These are phyloP conservation scores for Montipora efflorescens DNA, from an alignment of 64 coral and sea anemone genomes.

Conservation along the genomic window DNA sequence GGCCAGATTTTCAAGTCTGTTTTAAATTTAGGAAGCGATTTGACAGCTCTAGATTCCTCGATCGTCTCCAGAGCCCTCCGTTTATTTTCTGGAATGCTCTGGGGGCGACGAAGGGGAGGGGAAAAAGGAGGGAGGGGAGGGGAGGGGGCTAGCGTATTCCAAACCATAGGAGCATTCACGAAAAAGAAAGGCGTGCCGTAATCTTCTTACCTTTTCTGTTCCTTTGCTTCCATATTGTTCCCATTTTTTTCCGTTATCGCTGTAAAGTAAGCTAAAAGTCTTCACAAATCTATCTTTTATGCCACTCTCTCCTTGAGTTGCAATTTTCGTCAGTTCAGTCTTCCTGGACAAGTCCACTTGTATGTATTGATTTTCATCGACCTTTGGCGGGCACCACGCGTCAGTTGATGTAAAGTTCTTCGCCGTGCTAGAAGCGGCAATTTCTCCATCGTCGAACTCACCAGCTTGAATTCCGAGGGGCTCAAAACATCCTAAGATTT, in stretches of 20 bases:
- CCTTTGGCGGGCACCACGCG: conserved; percentile 84
- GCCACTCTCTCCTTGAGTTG: conserved; percentile 76
- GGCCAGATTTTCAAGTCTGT: no score
- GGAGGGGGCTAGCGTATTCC: no score
- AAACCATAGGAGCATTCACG: no score
- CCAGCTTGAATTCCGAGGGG: conserved; percentile 86
- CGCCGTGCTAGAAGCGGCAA: conserved; percentile 81
- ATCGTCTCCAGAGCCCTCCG: no score
- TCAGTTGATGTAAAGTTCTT: conserved; percentile 90
- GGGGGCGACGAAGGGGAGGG: no score
- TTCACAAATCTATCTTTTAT: conserved; percentile 71
- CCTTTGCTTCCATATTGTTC: conserved; percentile 72
- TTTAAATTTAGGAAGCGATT: no score
- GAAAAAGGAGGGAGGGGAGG: no score
- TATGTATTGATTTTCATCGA: conserved; percentile 91
- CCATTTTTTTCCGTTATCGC: conserved; percentile 87
- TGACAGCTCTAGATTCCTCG: no score
- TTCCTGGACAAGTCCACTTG: conserved; percentile 90
- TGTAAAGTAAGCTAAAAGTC: conserved; percentile 76
- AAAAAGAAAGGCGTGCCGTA: rapidly evolving
- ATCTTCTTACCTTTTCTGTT: conserved; percentile 56
- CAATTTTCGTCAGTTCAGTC: conserved; percentile 87
- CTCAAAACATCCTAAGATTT: conserved; percentile 73
- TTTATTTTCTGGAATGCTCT: no score
- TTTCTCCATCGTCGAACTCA: conserved; percentile 75